Evolutionary conservation across 2,888 invertebrate species (phyloP), one percentile per base, ranked within the genome.

Genomic region (Globia sparganii): DNA sequence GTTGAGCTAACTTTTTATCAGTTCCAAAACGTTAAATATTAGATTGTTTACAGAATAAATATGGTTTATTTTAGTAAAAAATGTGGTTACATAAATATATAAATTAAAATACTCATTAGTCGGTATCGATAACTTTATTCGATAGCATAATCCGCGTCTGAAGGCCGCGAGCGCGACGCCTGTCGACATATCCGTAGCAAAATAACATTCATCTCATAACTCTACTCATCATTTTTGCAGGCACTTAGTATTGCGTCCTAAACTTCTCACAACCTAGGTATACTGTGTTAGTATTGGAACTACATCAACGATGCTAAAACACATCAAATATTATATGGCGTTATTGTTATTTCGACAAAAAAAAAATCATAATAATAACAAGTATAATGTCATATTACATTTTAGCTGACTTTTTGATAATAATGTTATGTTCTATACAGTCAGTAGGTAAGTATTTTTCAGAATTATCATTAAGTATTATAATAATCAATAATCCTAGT

Each of bases 261-360:
- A 43, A 28, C 65, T 0, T 31, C n/a, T 80, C 72, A 84, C 83
- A 80, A 81, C 81, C 80, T 66, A 31, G 46, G 18, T 53, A 31
- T 46, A 58, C 40, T 59, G 56, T 21, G 67, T 74, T 75, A 73
- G 69, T 62, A 72, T 31, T 67, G 72, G 31, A 71, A 82, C 43
- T 62, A 59, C 74, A 74, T 80, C 83, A 78, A 74, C 74, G 87
- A 86, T 86, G 86, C 86, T 86, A 86, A 83, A 86, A 86, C 86
- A 81, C 86, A 87, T 86, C 86, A 79, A 87, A 85, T 81, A 84
- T 62, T 40, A n/a, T 31, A 72, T 58, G 18, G 43, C 65, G 37
- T 37, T 58, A 59, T 68, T 58, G 37, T 70, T 65, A 59, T 53
- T 61, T 59, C 15, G 25, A 34, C 28, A 61, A 80, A 82, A 59